These are phyloP conservation scores for Agonopterix heracliana DNA, from an alignment of 2,888 invertebrate species.

Conservation along the genomic window DNA sequence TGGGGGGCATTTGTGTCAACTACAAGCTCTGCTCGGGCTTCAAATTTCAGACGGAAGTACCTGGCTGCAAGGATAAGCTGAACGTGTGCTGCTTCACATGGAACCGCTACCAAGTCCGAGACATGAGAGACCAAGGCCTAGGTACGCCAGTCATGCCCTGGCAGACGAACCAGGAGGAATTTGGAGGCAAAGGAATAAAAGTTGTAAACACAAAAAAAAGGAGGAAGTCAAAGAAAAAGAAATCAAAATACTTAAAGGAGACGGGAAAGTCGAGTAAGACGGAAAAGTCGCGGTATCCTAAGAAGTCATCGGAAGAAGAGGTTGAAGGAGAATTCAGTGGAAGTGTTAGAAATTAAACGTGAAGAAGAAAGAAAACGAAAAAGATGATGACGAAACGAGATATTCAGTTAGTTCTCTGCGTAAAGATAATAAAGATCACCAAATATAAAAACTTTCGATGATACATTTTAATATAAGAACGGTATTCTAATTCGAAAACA, in stretches of 20 bases:
- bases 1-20: conserved; percentile 55
- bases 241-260: background rate
- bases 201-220: background rate
- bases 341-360: conserved; percentile 17
- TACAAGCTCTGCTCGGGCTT: conserved; percentile 43
- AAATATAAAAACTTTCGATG: no score
- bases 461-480: no score
- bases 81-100: conserved; percentile 61
- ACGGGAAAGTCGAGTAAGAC: no score
- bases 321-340: conserved; percentile 2
- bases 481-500: no score
- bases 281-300: no score
- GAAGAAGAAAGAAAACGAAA: conserved; percentile 9
- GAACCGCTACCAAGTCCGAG: conserved; percentile 44
- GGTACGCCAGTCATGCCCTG: conserved; percentile 40
- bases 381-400: background rate
- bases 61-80: conserved; percentile 47
- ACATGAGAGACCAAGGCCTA: conserved; percentile 39
- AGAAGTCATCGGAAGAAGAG: background rate
- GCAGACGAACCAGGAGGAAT: conserved; percentile 21
- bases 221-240: conserved; percentile 3
- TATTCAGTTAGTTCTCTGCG: no score
- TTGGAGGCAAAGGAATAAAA: conserved; percentile 46
- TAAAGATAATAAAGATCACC: no score
- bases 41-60: conserved; percentile 39